Evolutionary conservation across 2,797 vertebrate species (phyloP), one percentile per base, ranked within the genome.

Genomic region (Pachyuromys duprasi): DNA sequence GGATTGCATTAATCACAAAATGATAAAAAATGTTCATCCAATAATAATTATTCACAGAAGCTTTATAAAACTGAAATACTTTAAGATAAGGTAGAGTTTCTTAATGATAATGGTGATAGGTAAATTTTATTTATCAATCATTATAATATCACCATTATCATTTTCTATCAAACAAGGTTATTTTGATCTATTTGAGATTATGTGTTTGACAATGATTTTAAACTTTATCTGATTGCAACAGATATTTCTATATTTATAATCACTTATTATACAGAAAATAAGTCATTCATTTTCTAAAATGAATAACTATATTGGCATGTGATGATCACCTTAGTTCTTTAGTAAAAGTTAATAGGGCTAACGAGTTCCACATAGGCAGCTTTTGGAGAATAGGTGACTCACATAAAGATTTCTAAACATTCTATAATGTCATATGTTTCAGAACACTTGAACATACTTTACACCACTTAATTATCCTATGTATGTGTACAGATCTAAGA

Each of bases 181-280:
- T 82, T 95, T 90, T 8, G 57, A n/a, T 45, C 49, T 94, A 15
- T 53, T 92, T 4, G 89, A 17, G 17, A 69, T 3, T 87, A n/a
- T 2, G 17, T 79, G 31, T 81, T 89, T 60, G 53, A 89, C 72
- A 69, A 70, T 53, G 72, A 67, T 69, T 63, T 89, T 57, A 8
- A 89, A 49, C 11, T 81, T 92, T 91, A 55, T 0, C 3, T 91
- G 81, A 49, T 91, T 62, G 18, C 0, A 62, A 0, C 15, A 76
- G 7, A 2, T n/a, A 8, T 75, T 93, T 96, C 91, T 22, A 78
- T 89, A 91, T 20, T 17, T 94, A 70, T 36, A 90, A 74, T 76
- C 8, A 83, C 5, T 87, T 67, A 60, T 22, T 89, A 45, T 36
- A 2, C 3, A 88, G 15, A 91, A 96, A 87, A 90, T 78, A 3